These are phyloP conservation scores for Guaruba guarouba DNA, from an alignment of 2,113 vertebrate genomes.

Conservation along the genomic window DNA sequence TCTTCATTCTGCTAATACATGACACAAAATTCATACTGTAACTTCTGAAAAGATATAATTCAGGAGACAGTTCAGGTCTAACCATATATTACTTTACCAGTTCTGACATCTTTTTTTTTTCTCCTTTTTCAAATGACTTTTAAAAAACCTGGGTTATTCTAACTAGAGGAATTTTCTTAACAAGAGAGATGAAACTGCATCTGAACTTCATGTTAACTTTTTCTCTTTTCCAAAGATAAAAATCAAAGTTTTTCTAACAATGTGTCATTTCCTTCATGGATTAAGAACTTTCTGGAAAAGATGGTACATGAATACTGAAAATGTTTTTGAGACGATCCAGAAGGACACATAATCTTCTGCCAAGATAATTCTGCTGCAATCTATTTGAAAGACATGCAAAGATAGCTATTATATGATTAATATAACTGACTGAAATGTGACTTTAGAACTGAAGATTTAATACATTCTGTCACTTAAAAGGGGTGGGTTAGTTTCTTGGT, in stretches of 20 bases:
- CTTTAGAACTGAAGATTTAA: not conserved
- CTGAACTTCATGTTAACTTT: not conserved
- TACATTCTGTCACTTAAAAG: not conserved
- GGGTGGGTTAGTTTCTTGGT: not conserved
- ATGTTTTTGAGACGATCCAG: not conserved
- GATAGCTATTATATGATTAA: not conserved
- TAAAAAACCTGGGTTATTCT: not conserved
- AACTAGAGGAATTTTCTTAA: not conserved
- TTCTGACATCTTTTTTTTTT: not conserved
- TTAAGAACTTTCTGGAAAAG: not conserved
- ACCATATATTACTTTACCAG: not conserved
- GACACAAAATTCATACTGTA: not conserved
- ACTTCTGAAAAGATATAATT: not conserved
- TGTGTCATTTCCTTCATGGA: not conserved
- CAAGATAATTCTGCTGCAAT: not conserved
- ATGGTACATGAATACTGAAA: not conserved
- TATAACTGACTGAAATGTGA: not conserved
- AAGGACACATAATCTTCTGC: not conserved
- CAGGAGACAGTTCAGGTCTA: not conserved
- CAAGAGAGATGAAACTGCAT: accelerated
- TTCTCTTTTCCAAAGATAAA: not conserved
- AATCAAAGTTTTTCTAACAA: not conserved
- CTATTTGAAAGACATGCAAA: not conserved
- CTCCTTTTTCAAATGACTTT: not conserved
- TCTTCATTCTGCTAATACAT: not conserved